Percentiles rank a stretch among this genome's conserved stretches.
Evolutionary conservation across 2,113 vertebrate species (phyloP).

Genomic region (Pluvianellus socialis): DNA sequence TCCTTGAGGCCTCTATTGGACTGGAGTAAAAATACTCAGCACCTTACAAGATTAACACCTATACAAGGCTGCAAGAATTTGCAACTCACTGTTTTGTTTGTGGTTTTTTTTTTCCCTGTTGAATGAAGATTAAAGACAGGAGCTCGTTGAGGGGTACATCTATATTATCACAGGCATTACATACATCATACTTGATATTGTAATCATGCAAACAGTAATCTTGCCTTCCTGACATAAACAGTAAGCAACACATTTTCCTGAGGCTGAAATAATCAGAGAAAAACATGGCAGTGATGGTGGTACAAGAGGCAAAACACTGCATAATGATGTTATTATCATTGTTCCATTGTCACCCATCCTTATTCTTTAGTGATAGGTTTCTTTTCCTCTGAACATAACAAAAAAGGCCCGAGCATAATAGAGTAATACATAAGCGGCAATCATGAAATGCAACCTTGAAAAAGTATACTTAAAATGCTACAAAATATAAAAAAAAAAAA

Average conservation of each 20-base stretch:
- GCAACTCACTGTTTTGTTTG: not conserved
- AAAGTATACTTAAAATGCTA: not conserved
- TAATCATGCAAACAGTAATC: slow-evolving; percentile 63
- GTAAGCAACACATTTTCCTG: slow-evolving; percentile 60
- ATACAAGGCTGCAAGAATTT: not conserved
- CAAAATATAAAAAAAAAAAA: not conserved
- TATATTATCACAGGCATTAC: slow-evolving; percentile 59
- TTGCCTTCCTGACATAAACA: slow-evolving; percentile 62
- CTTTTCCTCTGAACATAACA: slow-evolving; percentile 35
- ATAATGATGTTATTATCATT: slow-evolving; percentile 60
- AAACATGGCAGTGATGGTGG: slow-evolving; percentile 60
- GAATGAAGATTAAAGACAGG: slow-evolving; percentile 30
- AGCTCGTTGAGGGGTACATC: slow-evolving; percentile 28
- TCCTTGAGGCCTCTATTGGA: not conserved
- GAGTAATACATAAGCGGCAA: not conserved
- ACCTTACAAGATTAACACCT: not conserved
- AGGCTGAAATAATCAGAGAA: slow-evolving; percentile 72
- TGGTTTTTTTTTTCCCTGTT: not conserved
- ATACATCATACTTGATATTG: slow-evolving; percentile 40
- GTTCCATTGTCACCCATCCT: slow-evolving; percentile 61
- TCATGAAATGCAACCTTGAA: not conserved
- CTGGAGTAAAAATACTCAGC: not conserved
- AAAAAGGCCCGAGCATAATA: slow-evolving; percentile 30
- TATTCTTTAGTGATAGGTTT: slow-evolving; percentile 29
- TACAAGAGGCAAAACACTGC: slow-evolving; percentile 63